These are phyloP conservation scores for Stomorhina lunata DNA, from an alignment of 2,888 invertebrate genomes.

Conservation along the genomic window DNA sequence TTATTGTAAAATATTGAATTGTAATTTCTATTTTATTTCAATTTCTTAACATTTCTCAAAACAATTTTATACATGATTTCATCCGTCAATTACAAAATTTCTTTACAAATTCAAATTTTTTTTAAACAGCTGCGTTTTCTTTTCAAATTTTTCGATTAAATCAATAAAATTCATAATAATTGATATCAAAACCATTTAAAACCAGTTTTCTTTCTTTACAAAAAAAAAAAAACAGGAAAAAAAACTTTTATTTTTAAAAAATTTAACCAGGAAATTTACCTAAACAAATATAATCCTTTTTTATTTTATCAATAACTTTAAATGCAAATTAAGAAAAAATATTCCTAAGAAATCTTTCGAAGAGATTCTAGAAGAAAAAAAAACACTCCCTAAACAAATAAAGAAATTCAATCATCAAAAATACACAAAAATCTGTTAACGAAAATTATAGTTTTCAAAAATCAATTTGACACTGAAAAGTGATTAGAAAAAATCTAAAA, in stretches of 20 bases:
- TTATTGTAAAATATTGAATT: too few relatives aligned
- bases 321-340: constrained; percentile 40
- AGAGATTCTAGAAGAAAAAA: background rate
- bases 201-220: constrained; percentile 40
- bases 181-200: constrained; percentile 41
- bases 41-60: too few relatives aligned
- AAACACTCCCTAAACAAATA: constrained; percentile 49
- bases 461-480: constrained; percentile 55
- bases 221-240: background rate
- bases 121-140: constrained; percentile 42
- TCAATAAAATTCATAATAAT: constrained; percentile 14
- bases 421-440: constrained; percentile 28
- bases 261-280: constrained; percentile 42
- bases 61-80: too few relatives aligned
- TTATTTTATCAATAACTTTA: background rate
- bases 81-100: too few relatives aligned
- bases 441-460: constrained; percentile 52
- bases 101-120: background rate
- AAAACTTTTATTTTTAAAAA: background rate
- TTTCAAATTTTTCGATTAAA: background rate
- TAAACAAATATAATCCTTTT: constrained; percentile 56
- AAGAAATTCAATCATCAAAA: constrained; percentile 41
- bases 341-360: constrained; percentile 9
- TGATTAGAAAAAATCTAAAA: constrained; percentile 37
- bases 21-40: too few relatives aligned